Conservation (phyloP, 2,888 invertebrate species). For the Caenorhabditis sulstoni region DNA sequence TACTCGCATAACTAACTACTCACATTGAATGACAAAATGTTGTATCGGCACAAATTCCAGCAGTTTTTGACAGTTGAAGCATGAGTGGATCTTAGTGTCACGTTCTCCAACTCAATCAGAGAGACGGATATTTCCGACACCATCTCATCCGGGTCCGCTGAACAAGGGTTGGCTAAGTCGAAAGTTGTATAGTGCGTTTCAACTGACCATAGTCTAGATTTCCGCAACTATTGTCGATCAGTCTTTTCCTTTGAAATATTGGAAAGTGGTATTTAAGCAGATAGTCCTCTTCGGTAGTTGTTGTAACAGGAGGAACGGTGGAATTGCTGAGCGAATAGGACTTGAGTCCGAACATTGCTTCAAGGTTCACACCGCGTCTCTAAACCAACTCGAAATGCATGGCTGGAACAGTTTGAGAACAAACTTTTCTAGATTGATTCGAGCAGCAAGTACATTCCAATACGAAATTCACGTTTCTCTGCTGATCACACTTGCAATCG, state of each 20-base stretch:
- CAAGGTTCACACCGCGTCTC: conserved; percentile 35
- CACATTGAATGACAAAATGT: conserved; percentile 31
- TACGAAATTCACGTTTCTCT: conserved; percentile 34
- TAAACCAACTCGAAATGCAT: conserved; percentile 5
- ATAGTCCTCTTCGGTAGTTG: background rate
- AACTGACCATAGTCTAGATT: conserved; percentile 18
- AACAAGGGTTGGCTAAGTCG: background rate
- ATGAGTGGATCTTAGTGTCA: conserved; percentile 37
- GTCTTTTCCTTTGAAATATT: conserved; percentile 8
- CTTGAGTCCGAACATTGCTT: conserved; percentile 48
- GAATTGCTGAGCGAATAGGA: conserved; percentile 11
- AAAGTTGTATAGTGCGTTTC: background rate
- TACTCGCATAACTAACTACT: background rate
- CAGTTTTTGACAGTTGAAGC: conserved; percentile 35
- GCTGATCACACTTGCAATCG: conserved; percentile 31
- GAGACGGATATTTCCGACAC: background rate
- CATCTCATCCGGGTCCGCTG: conserved; percentile 11
- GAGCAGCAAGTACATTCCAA: conserved; percentile 29
- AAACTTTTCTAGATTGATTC: conserved; percentile 13
- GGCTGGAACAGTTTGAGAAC: conserved; percentile 2
- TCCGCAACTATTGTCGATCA: conserved; percentile 5
- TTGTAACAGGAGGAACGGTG: background rate
- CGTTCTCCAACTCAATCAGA: background rate
- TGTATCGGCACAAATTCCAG: conserved; percentile 38
- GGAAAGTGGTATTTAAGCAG: too few species aligned